A percentile compares a stretch with the other conserved stretches of the same genome.
These are phyloP conservation scores for Delichon dasypus DNA, from an alignment of 2,797 vertebrate genomes.

Conservation along the genomic window DNA sequence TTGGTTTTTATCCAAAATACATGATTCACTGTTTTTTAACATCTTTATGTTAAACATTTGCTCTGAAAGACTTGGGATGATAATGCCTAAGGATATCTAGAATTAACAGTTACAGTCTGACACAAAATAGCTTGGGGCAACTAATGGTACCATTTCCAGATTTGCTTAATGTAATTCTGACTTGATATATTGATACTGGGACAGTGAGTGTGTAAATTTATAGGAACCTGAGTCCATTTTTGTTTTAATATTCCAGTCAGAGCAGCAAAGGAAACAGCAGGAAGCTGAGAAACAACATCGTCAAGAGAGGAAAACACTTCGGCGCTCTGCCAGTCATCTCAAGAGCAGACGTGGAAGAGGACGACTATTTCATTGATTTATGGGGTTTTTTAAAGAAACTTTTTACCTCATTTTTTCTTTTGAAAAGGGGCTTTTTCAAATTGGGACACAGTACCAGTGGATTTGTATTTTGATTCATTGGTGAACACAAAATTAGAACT, in stretches of 20 bases:
- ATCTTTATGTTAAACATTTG: not conserved
- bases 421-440: not conserved
- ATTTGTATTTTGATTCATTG: not conserved
- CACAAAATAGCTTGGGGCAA: not conserved
- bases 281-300: conserved; percentile 88
- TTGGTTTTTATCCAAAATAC: not conserved
- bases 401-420: not conserved
- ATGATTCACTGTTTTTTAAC: not conserved
- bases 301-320: conserved; percentile 87
- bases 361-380: conserved; percentile 61
- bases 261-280: conserved; percentile 87
- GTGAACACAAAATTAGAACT: not conserved
- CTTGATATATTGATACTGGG: not conserved
- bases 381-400: not conserved
- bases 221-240: conserved; percentile 12
- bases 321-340: conserved; percentile 88
- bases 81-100: not conserved
- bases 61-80: not conserved
- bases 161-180: not conserved
- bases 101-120: not conserved
- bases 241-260: conserved; percentile 76
- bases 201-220: not conserved
- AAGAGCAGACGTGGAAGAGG: conserved; percentile 72
- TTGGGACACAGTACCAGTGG: not conserved
- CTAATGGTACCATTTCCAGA: not conserved